A percentile compares a stretch with the other conserved stretches of the same genome.
These are phyloP conservation scores for Rosalia funebris DNA, from an alignment of 2,888 invertebrate genomes.

Conservation along the genomic window DNA sequence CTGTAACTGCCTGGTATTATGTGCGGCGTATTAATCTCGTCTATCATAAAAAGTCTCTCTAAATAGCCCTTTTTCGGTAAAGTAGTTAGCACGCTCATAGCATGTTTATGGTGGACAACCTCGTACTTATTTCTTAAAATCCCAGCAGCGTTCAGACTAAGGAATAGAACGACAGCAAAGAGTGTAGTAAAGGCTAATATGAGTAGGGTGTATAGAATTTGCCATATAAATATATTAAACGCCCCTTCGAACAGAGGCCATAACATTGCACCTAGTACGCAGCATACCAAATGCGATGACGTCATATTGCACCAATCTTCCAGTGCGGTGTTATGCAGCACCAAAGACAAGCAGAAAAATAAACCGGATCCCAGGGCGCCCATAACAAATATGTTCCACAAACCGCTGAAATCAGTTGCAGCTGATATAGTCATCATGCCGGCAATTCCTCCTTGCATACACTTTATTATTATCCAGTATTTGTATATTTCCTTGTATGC, in stretches of 20 bases:
- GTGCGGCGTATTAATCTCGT: constrained; percentile 21
- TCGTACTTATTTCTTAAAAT: constrained; percentile 31
- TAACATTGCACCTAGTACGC: constrained; percentile 51
- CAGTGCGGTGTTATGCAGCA: constrained; percentile 51
- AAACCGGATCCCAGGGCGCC: constrained; percentile 46
- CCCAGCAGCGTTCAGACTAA: constrained; percentile 16
- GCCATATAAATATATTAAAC: constrained; percentile 32
- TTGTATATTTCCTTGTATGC: constrained; percentile 49
- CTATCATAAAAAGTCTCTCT: constrained; percentile 30
- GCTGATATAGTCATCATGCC: constrained; percentile 54
- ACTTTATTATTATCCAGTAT: constrained; percentile 59
- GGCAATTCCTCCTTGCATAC: constrained; percentile 55
- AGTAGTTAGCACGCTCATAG: constrained; percentile 27
- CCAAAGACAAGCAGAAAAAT: constrained; percentile 49
- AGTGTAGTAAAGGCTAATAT: constrained; percentile 23
- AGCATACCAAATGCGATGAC: constrained; percentile 53
- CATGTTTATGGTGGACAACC: constrained; percentile 34
- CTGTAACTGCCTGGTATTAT: constrained; percentile 35
- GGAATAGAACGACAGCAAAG: constrained; percentile 24
- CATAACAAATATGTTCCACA: constrained; percentile 46
- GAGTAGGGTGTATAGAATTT: constrained; percentile 28
- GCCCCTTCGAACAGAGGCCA: constrained; percentile 46
- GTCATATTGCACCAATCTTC: constrained; percentile 60
- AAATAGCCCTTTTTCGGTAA: constrained; percentile 34
- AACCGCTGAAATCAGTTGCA: constrained; percentile 54